Conservation (phyloP, 2,113 vertebrate species). For the Ardeotis arabs region DNA sequence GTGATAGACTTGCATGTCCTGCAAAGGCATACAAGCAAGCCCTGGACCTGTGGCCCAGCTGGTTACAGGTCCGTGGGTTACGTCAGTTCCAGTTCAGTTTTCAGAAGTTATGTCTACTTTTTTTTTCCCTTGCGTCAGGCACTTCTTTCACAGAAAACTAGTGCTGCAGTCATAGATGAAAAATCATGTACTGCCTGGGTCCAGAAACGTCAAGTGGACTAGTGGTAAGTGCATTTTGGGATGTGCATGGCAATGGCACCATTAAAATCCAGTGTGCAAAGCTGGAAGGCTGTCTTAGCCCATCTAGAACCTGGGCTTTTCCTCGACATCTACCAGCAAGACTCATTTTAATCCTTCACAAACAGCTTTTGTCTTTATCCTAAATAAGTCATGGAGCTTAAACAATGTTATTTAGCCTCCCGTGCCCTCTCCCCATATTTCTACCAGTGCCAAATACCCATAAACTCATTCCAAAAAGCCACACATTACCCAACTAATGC, state of each 20-base stretch:
- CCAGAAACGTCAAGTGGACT: background rate
- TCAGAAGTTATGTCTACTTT: background rate
- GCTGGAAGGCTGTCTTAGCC: background rate
- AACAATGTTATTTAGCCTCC: slow-evolving; percentile 63
- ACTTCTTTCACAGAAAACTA: background rate
- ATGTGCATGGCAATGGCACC: background rate
- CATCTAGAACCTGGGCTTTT: background rate
- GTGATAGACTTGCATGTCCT: background rate
- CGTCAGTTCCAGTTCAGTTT: background rate
- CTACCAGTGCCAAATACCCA: slow-evolving; percentile 15
- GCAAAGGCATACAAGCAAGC: background rate
- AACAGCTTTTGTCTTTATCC: slow-evolving; percentile 16
- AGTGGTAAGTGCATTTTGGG: background rate
- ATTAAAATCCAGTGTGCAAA: background rate
- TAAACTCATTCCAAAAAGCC: slow-evolving; percentile 63
- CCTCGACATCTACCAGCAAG: background rate
- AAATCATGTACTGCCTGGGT: background rate
- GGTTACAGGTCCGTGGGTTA: background rate
- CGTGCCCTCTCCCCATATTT: slow-evolving; percentile 34
- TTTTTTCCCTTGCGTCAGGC: background rate
- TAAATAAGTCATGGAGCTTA: slow-evolving; percentile 3
- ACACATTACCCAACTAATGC: slow-evolving; percentile 30
- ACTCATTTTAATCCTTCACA: background rate
- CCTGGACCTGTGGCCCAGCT: background rate
- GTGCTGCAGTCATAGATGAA: background rate